phyloP scores from a whole-genome alignment of 92 coral and sea anemone genomes.

The Zoanthus solanderi region DNA sequence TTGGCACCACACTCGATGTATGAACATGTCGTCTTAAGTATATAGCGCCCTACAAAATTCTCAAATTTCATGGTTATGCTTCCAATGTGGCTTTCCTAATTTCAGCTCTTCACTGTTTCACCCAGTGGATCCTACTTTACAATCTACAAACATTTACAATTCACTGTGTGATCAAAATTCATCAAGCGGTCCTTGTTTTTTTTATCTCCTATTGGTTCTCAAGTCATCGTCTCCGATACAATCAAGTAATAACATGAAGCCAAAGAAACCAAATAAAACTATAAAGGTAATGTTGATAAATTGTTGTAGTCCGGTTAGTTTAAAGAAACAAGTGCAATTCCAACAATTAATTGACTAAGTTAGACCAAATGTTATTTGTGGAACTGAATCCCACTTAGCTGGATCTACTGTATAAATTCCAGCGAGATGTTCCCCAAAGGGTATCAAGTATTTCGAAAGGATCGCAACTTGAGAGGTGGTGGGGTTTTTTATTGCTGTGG shows the following conservation, averaged over 20 bases:
- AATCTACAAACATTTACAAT: conserved; percentile 9
- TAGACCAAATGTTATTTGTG: conserved; percentile 22
- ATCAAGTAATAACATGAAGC: background rate
- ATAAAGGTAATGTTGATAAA: background rate
- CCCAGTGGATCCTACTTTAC: background rate
- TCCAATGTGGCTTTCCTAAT: conserved; percentile 16
- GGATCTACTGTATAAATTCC: background rate
- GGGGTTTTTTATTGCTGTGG: conserved; percentile 10
- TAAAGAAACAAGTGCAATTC: conserved; percentile 7
- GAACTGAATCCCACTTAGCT: conserved; percentile 17
- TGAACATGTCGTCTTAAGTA: conserved; percentile 1
- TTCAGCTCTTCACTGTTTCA: conserved; percentile 23
- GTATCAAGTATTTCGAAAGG: conserved; percentile 19
- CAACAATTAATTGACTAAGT: background rate
- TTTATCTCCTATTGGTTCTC: conserved; percentile 5
- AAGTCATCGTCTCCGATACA: conserved; percentile 19
- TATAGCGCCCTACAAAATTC: conserved; percentile 2
- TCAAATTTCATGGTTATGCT: background rate
- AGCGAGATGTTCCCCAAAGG: conserved; percentile 14
- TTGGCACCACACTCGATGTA: background rate
- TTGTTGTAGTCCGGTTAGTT: background rate
- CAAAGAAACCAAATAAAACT: background rate
- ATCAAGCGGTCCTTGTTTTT: background rate
- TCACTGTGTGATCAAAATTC: conserved; percentile 4
- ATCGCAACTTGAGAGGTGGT: conserved; percentile 23